These are phyloP conservation scores for Fulmarus glacialis DNA, from an alignment of 2,113 vertebrate species.

Conservation along the genomic window DNA sequence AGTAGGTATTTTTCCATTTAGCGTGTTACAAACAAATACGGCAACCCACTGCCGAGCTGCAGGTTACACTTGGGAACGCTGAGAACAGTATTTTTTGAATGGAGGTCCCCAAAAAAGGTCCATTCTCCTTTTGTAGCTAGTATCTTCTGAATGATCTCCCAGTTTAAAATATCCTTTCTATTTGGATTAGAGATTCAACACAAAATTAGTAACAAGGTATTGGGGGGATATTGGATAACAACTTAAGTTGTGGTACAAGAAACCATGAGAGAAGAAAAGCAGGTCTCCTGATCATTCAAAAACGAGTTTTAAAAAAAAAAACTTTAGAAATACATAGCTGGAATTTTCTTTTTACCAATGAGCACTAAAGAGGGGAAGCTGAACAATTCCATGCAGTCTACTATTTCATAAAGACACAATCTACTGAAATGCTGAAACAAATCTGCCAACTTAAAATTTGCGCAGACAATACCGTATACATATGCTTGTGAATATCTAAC, in stretches of 20 bases:
- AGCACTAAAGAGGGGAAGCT: neutral
- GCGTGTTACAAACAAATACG: neutral
- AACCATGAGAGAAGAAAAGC: neutral
- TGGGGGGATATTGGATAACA: neutral
- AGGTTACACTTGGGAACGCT: neutral
- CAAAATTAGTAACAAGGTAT: neutral
- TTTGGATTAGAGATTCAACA: neutral
- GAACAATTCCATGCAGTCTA: neutral
- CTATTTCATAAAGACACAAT: neutral
- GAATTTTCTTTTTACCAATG: neutral
- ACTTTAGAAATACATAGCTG: neutral
- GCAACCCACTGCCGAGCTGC: neutral
- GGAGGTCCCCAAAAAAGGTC: neutral
- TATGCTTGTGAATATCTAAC: neutral
- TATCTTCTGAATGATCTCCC: neutral
- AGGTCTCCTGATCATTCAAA: neutral
- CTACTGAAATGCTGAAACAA: neutral
- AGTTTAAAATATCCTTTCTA: neutral
- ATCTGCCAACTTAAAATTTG: neutral
- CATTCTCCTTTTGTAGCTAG: neutral
- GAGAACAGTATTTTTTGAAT: neutral
- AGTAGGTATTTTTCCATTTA: neutral
- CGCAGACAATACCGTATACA: rapidly evolving
- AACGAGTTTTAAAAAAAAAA: neutral
- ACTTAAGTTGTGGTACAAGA: neutral